These are phyloP conservation scores for Ctenoplectra terminalis DNA, from an alignment of 1,140 invertebrate species.

Conservation along the genomic window DNA sequence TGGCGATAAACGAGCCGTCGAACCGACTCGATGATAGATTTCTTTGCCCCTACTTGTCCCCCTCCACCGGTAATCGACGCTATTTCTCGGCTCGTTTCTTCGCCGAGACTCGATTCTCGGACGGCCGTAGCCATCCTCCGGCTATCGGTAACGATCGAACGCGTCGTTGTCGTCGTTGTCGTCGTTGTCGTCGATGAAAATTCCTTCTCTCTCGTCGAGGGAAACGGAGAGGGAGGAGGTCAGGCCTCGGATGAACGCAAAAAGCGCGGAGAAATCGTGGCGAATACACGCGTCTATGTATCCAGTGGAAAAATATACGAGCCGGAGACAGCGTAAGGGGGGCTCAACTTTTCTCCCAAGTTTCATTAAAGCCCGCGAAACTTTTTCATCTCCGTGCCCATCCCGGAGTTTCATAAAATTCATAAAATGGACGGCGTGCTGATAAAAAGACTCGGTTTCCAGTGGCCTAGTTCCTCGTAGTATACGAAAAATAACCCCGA, in stretches of 20 bases:
- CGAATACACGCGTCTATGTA: constrained; percentile 24
- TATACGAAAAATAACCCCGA: constrained; percentile 63
- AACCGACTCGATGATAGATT: not conserved
- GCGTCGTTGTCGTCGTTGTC: too few relatives aligned
- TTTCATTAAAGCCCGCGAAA: constrained; percentile 49
- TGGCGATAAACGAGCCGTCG: constrained; percentile 4
- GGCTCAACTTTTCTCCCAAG: constrained; percentile 32
- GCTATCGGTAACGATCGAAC: not conserved
- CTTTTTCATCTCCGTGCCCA: constrained; percentile 62
- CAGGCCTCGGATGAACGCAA: not conserved
- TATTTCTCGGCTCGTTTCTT: not conserved
- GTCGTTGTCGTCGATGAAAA: too few relatives aligned
- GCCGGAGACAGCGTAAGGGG: not conserved
- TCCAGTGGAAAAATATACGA: constrained; percentile 1
- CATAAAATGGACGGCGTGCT: constrained; percentile 62
- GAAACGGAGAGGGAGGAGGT: not conserved
- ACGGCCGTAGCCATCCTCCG: not conserved
- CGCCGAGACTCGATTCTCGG: too few relatives aligned
- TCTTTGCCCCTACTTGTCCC: too few relatives aligned
- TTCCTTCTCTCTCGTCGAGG: too few relatives aligned
- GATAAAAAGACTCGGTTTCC: constrained; percentile 59
- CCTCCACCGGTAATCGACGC: not conserved
- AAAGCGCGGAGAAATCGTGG: not conserved
- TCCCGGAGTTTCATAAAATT: constrained; percentile 60
- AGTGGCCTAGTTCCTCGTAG: constrained; percentile 62